A percentile compares a stretch with the other conserved stretches of the same genome.
Evolutionary conservation across 1,140 invertebrate species (phyloP).

Genomic region (Drosophila burlai): DNA sequence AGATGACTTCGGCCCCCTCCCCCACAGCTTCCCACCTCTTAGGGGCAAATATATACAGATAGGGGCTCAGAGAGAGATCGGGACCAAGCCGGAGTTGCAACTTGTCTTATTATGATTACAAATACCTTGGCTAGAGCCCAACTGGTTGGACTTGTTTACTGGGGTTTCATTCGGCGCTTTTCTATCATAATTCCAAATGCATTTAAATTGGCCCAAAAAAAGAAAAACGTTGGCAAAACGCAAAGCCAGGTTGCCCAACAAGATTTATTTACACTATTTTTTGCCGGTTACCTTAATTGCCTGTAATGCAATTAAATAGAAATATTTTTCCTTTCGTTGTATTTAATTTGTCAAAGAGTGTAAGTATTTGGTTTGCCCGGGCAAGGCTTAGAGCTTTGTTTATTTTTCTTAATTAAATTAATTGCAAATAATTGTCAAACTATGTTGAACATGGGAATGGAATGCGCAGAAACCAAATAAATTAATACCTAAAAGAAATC

Average conservation of each 20-base stretch:
- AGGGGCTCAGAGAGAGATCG: constrained; percentile 9
- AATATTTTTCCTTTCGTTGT: constrained; percentile 65
- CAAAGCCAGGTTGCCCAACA: constrained; percentile 53
- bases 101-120: constrained; percentile 56
- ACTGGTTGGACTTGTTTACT: constrained; percentile 73
- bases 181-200: constrained; percentile 69
- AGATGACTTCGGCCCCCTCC: constrained; percentile 55
- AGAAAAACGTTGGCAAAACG: constrained; percentile 40
- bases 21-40: constrained; percentile 20
- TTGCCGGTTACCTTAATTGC: constrained; percentile 59
- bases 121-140: constrained; percentile 52
- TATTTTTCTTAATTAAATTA: constrained; percentile 51
- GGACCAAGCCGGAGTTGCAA: constrained; percentile 22
- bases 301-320: constrained; percentile 73
- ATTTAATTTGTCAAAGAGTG: constrained; percentile 61
- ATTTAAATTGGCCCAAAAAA: constrained; percentile 64
- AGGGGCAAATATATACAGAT: neutral
- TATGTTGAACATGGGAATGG: constrained; percentile 37
- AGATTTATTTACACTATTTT: constrained; percentile 46
- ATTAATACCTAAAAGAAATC: neutral
- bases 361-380: constrained; percentile 47
- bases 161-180: constrained; percentile 54
- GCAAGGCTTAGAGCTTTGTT: constrained; percentile 14
- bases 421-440: constrained; percentile 51
- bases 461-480: constrained; percentile 14